These are phyloP conservation scores for Sebastes oblongus DNA, from an alignment of 2,797 vertebrate species.

Conservation along the genomic window DNA sequence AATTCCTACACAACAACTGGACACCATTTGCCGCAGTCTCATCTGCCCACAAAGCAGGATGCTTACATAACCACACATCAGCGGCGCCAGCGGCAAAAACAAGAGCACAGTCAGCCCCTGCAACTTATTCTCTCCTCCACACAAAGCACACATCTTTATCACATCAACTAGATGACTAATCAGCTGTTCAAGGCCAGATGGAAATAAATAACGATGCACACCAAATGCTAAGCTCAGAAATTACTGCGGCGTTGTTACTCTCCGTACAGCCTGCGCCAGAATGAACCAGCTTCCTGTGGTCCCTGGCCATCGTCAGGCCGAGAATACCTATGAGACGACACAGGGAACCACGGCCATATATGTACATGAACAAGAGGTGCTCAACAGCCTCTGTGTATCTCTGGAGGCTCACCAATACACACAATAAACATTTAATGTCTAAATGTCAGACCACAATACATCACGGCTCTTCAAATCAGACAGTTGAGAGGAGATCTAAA, in stretches of 20 bases:
- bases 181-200: constrained; percentile 48
- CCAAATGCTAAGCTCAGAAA: constrained; percentile 16
- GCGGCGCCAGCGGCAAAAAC: constrained; percentile 66
- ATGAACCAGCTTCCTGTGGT: constrained; percentile 32
- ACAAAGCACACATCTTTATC: constrained; percentile 59
- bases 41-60: constrained; percentile 71
- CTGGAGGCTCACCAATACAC: constrained; percentile 1
- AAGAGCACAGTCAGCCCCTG: constrained; percentile 60
- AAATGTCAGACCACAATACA: not conserved
- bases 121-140: constrained; percentile 55
- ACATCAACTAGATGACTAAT: constrained; percentile 42
- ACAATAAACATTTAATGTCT: not conserved
- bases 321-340: constrained; percentile 48
- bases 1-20: constrained; percentile 71
- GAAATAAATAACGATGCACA: constrained; percentile 41
- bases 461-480: not conserved
- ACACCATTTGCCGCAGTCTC: constrained; percentile 65
- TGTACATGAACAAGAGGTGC: constrained; percentile 45
- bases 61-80: constrained; percentile 69
- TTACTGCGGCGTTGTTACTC: constrained; percentile 9
- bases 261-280: constrained; percentile 29
- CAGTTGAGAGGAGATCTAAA: not conserved
- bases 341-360: constrained; percentile 60
- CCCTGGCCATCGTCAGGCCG: constrained; percentile 12
- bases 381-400: constrained; percentile 5